A percentile compares a stretch with the other conserved stretches of the same genome.
These are phyloP conservation scores for Noturus placidus DNA, from an alignment of 2,113 vertebrate species.

Conservation along the genomic window DNA sequence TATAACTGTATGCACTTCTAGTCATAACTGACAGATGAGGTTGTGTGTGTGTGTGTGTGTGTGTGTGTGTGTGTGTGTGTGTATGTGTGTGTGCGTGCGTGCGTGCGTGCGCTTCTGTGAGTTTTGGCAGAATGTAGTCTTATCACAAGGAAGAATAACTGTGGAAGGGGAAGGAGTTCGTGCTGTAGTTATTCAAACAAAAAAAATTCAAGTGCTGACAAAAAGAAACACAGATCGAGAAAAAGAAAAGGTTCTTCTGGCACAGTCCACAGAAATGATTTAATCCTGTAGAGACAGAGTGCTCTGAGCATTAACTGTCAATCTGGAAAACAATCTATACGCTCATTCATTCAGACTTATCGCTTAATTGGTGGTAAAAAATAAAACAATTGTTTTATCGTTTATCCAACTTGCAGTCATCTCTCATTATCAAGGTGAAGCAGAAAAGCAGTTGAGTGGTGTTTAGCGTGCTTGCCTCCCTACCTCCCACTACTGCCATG, in stretches of 20 bases:
- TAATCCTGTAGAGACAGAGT: constrained; percentile 68
- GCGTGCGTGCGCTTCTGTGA: constrained; percentile 29
- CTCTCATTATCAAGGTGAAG: constrained; percentile 82
- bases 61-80: constrained; percentile 37
- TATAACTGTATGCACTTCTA: constrained; percentile 25
- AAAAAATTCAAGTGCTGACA: constrained; percentile 65
- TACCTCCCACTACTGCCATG: constrained; percentile 76
- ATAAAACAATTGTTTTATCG: constrained; percentile 58
- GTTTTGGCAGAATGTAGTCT: constrained; percentile 28
- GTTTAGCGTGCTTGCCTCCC: constrained; percentile 77
- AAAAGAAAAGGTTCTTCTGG: constrained; percentile 76
- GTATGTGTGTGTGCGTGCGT: constrained; percentile 34
- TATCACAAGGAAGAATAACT: constrained; percentile 41
- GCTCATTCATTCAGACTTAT: constrained; percentile 42
- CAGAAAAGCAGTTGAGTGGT: constrained; percentile 78
- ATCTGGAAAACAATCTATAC: constrained; percentile 65
- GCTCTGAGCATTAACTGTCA: constrained; percentile 64
- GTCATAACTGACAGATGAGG: constrained; percentile 24
- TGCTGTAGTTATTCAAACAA: constrained; percentile 37
- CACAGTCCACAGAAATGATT: constrained; percentile 71
- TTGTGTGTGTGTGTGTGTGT: constrained; percentile 35
- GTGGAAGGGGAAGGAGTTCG: constrained; percentile 33
- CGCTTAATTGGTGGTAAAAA: constrained; percentile 73
- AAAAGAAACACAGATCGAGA: constrained; percentile 13
- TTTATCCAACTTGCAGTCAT: constrained; percentile 75